Percentiles rank a stretch among this genome's conserved stretches.
These are phyloP conservation scores for Lochmaea capreae DNA, from an alignment of 2,888 invertebrate genomes.

Conservation along the genomic window DNA sequence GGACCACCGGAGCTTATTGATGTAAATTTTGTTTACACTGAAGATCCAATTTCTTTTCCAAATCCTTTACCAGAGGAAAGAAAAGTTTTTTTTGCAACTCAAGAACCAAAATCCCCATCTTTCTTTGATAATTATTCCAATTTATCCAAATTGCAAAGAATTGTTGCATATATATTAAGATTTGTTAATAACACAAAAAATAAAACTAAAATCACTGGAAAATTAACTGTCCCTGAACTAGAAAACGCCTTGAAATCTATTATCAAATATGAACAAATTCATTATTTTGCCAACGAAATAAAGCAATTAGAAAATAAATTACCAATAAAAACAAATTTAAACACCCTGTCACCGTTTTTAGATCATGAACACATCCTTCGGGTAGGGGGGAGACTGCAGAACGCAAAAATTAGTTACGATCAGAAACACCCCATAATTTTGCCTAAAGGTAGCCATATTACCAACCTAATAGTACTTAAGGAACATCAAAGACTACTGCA, in stretches of 20 bases:
- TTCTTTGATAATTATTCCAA: neutral
- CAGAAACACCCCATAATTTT: constrained; percentile 20
- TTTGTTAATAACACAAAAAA: constrained; percentile 2
- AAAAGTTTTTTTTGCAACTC: no score
- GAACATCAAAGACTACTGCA: constrained; percentile 31
- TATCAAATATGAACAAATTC: constrained; percentile 8
- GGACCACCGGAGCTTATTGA: no score
- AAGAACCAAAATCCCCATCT: no score
- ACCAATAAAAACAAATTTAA: neutral
- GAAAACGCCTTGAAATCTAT: constrained; percentile 5
- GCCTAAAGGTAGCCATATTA: constrained; percentile 10
- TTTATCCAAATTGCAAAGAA: neutral
- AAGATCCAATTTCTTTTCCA: no score
- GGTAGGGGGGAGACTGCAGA: constrained; percentile 21
- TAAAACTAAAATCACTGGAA: neutral
- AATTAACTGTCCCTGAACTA: neutral
- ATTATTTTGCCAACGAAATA: neutral
- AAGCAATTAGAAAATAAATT: neutral
- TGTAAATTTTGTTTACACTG: no score
- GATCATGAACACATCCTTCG: constrained; percentile 12
- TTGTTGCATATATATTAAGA: constrained; percentile 3
- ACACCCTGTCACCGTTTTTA: constrained; percentile 9
- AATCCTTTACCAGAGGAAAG: no score
- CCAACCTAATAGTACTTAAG: constrained; percentile 7
- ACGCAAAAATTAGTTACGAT: constrained; percentile 1